These are phyloP conservation scores for Caenorhabditis remanei DNA, from an alignment of 1,140 invertebrate species.

Conservation along the genomic window DNA sequence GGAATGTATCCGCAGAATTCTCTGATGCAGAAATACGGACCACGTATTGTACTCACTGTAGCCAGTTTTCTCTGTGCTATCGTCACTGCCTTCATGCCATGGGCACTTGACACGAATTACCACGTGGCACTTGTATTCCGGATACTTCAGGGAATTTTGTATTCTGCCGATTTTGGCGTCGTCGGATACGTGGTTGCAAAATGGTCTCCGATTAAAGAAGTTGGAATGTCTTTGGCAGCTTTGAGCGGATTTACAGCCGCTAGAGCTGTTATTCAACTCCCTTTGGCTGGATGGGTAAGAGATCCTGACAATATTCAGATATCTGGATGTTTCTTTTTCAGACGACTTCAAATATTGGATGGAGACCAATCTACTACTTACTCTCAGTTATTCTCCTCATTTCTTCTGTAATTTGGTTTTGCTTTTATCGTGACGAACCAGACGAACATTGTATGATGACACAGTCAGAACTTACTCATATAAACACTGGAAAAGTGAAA, in stretches of 20 bases:
- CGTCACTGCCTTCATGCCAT: slow-evolving; percentile 35
- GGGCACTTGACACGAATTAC: slow-evolving; percentile 45
- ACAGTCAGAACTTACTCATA: not conserved
- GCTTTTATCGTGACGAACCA: slow-evolving; percentile 36
- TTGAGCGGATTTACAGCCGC: slow-evolving; percentile 46
- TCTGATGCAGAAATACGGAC: slow-evolving; percentile 43
- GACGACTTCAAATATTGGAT: slow-evolving; percentile 24
- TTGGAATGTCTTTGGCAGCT: slow-evolving; percentile 31
- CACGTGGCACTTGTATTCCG: slow-evolving; percentile 31
- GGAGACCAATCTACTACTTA: slow-evolving; percentile 41
- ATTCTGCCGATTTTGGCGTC: slow-evolving; percentile 52
- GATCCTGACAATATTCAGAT: not conserved
- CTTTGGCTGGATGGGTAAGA: slow-evolving; percentile 52
- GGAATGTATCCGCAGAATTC: slow-evolving; percentile 52
- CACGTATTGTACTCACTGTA: not conserved
- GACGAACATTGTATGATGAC: slow-evolving; percentile 34
- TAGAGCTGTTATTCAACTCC: slow-evolving; percentile 49
- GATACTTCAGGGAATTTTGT: slow-evolving; percentile 38
- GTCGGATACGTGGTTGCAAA: slow-evolving; percentile 42
- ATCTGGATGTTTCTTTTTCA: not conserved
- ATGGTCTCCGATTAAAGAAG: slow-evolving; percentile 39
- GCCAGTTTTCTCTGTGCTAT: slow-evolving; percentile 27
- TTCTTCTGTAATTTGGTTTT: slow-evolving; percentile 9
- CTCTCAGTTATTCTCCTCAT: slow-evolving; percentile 37
- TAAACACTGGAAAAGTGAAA: not conserved